Evolutionary conservation across 2,113 vertebrate species (phyloP).

Genomic region (Tragelaphus buxtoni): DNA sequence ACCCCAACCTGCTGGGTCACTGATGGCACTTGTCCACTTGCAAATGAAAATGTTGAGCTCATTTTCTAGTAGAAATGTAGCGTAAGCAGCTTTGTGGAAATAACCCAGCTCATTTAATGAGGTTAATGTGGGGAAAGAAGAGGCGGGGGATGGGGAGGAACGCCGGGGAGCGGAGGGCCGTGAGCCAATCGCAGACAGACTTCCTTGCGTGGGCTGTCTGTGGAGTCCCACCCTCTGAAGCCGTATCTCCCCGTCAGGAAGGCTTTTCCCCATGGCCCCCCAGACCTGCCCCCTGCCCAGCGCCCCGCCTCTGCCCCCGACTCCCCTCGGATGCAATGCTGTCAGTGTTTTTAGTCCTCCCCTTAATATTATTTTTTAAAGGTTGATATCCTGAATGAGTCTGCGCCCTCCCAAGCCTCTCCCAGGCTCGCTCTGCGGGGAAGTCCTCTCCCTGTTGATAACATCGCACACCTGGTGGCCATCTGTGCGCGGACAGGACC

Average conservation of each 20-base stretch:
- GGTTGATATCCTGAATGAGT: slow-evolving; percentile 68
- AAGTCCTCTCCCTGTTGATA: slow-evolving; percentile 58
- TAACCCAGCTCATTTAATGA: neutral
- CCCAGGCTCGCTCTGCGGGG: slow-evolving; percentile 46
- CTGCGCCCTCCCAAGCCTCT: slow-evolving; percentile 64
- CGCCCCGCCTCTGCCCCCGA: neutral
- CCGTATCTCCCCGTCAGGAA: neutral
- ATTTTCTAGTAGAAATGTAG: neutral
- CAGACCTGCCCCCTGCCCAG: neutral
- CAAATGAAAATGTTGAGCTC: neutral
- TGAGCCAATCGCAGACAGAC: neutral
- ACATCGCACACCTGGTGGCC: slow-evolving; percentile 54
- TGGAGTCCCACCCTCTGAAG: neutral
- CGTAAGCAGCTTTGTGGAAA: neutral
- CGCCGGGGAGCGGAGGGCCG: neutral
- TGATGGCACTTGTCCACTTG: neutral
- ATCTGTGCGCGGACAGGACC: slow-evolving; percentile 52
- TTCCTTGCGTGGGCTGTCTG: neutral
- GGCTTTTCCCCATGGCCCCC: neutral
- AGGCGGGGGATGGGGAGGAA: neutral
- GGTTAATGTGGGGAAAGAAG: neutral
- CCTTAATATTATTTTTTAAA: slow-evolving; percentile 71
- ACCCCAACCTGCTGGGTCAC: neutral
- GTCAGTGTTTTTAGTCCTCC: slow-evolving; percentile 59
- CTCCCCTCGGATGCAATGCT: neutral